phyloP scores from a whole-genome alignment of 1,140 invertebrate genomes.

The Hypothenemus hampei region DNA sequence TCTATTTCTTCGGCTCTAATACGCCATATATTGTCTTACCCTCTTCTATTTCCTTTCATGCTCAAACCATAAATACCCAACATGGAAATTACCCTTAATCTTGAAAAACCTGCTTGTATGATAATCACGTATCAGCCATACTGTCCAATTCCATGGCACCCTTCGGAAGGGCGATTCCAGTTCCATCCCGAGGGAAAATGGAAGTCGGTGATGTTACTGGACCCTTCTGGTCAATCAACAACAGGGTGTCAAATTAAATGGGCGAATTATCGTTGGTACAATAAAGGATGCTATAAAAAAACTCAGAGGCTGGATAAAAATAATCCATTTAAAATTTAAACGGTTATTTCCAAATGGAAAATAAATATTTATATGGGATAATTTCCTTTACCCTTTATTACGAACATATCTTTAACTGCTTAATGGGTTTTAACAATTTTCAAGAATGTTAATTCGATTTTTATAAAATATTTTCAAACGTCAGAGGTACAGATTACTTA shows the following conservation, averaged over 20 bases:
- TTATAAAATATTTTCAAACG: too few relatives aligned
- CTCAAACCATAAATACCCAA: slow-evolving; percentile 18
- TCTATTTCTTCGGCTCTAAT: not conserved
- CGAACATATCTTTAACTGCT: too few relatives aligned
- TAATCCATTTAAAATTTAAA: too few relatives aligned
- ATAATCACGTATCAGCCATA: slow-evolving; percentile 25
- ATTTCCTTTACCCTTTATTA: too few relatives aligned
- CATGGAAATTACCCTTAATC: slow-evolving; percentile 18
- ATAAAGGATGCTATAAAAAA: not conserved
- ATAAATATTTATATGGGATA: too few relatives aligned
- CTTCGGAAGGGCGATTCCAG: slow-evolving; percentile 7
- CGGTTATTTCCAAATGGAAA: too few relatives aligned
- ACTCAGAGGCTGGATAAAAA: too few relatives aligned
- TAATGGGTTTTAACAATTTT: too few relatives aligned
- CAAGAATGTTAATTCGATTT: too few relatives aligned
- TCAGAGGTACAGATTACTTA: too few relatives aligned
- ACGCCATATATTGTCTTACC: slow-evolving; percentile 2
- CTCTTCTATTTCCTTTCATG: slow-evolving; percentile 5
- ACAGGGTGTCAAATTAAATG: slow-evolving; percentile 18
- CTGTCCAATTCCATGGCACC: slow-evolving; percentile 21
- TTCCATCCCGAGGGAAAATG: slow-evolving; percentile 18
- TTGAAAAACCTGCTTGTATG: slow-evolving; percentile 23
- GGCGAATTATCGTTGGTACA: not conserved
- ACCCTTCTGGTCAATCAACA: slow-evolving; percentile 25
- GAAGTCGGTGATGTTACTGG: not conserved